Conservation (phyloP, 2,888 invertebrate species). For the Mesodorylaimus sp. region DNA sequence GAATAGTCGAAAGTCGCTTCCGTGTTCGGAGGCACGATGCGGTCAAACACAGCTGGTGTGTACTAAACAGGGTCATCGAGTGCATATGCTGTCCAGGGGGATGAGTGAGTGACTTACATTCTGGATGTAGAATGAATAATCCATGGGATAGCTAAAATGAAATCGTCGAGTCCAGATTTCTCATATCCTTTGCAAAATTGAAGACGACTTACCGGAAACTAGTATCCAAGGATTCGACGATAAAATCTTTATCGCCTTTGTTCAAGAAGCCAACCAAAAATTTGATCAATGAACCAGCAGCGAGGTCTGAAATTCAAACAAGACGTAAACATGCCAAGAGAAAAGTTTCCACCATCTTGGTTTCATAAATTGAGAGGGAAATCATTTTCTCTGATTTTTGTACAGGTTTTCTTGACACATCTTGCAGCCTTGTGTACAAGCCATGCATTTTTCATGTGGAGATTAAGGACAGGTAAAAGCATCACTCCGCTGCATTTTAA, state of each 20-base stretch:
- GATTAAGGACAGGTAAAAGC: too few species aligned
- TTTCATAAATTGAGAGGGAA: too few species aligned
- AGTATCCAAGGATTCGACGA: constrained; percentile 79
- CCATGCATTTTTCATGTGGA: too few species aligned
- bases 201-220: too few species aligned
- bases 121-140: constrained; percentile 91
- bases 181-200: too few species aligned
- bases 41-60: constrained; percentile 67
- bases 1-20: constrained; percentile 88
- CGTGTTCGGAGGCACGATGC: constrained; percentile 66
- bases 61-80: constrained; percentile 40
- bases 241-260: constrained; percentile 72
- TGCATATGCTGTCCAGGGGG: too few species aligned
- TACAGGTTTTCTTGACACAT: not conserved
- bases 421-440: not conserved
- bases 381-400: not conserved
- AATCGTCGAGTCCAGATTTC: too few species aligned
- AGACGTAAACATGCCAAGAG: too few species aligned
- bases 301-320: constrained; percentile 46
- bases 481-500: too few species aligned
- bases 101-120: constrained; percentile 47
- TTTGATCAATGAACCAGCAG: constrained; percentile 76
- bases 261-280: constrained; percentile 89
- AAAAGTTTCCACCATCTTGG: too few species aligned
- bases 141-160: constrained; percentile 99